Evolutionary conservation across 2,113 vertebrate species (phyloP), one percentile per base, ranked within the genome.

Genomic region (Labeo catla): DNA sequence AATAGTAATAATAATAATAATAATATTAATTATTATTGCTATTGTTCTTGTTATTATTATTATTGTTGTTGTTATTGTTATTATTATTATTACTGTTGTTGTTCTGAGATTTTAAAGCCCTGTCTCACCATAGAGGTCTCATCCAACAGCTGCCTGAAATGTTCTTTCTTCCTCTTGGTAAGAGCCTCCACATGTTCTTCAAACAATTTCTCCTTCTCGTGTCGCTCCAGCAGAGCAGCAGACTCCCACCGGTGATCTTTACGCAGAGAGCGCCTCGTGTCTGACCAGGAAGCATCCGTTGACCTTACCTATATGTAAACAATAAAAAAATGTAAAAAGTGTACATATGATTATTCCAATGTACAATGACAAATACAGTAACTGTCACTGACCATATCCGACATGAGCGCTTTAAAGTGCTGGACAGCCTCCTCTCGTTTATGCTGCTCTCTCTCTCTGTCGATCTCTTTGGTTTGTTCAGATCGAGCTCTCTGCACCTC

Each of bases 201-300:
- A 65, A 99, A 99, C 89, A 99, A 95, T 84, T 99, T 99, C 92
- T 99, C 98, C 47, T 99, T 99, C 91, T 99, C 98, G 79, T 99
- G 98, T 83, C 98, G 94, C 92, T 99, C 98, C 66, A 99, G 91
- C 87, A 99, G 94, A 1, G 98, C 98, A 0, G 98, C 96, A 0
- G 97, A 97, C 88, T 99, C 98, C 98, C 98, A 99, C 36, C 98
- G 96, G 77, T 99, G 98, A 93, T 99, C 98, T 88, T 99, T 99
- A 63, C 98, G 95, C 19, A 99, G 95, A 81, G 97, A 98, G 65
- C 98, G 95, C 39, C 98, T 95, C 4, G 98, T 99, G 86, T 99
- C 98, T 0, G 98, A 98, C 98, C 98, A 99, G 0, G 97, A 96
- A 72, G 97, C 98, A 47, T 99, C 98, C n/a, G 98, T 98, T 21